Conservation (phyloP, 2,113 vertebrate genomes). For the Poeciliopsis retropinna region DNA sequence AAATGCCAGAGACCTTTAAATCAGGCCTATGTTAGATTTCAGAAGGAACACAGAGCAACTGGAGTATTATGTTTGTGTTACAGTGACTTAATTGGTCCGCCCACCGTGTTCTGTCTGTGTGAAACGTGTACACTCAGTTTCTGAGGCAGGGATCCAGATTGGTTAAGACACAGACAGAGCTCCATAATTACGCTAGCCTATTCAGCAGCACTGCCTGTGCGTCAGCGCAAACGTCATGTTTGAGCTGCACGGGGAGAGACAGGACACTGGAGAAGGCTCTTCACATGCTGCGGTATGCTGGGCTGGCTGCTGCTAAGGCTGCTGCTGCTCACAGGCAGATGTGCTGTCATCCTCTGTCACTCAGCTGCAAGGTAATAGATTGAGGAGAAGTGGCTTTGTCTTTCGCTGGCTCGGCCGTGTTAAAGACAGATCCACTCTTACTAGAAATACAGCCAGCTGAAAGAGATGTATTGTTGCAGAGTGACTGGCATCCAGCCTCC, state of each 20-base stretch:
- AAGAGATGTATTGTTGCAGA: slow-evolving; percentile 25
- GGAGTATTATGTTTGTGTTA: slow-evolving; percentile 46
- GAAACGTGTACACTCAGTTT: slow-evolving; percentile 21
- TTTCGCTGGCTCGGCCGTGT: neutral
- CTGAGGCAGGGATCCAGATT: slow-evolving; percentile 56
- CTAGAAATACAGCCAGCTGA: slow-evolving; percentile 32
- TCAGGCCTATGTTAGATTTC: slow-evolving; percentile 16
- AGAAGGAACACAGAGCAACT: slow-evolving; percentile 16
- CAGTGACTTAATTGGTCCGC: slow-evolving; percentile 50
- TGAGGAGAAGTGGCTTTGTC: slow-evolving; percentile 10
- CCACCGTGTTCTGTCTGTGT: slow-evolving; percentile 29
- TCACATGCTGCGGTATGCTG: slow-evolving; percentile 22
- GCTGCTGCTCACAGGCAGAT: slow-evolving; percentile 45
- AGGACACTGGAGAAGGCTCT: slow-evolving; percentile 21
- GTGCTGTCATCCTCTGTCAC: slow-evolving; percentile 36
- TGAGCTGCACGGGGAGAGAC: slow-evolving; percentile 43
- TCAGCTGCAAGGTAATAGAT: slow-evolving; percentile 46
- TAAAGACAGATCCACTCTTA: slow-evolving; percentile 19
- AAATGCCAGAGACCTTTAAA: slow-evolving; percentile 32
- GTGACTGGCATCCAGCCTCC: slow-evolving; percentile 41
- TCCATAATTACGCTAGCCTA: slow-evolving; percentile 67
- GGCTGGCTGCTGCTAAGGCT: slow-evolving; percentile 7
- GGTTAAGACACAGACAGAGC: slow-evolving; percentile 56
- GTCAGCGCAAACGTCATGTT: slow-evolving; percentile 72
- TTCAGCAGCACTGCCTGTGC: slow-evolving; percentile 69